Evolutionary conservation across 2,797 vertebrate species (phyloP).

Genomic region (Alosa sapidissima): DNA sequence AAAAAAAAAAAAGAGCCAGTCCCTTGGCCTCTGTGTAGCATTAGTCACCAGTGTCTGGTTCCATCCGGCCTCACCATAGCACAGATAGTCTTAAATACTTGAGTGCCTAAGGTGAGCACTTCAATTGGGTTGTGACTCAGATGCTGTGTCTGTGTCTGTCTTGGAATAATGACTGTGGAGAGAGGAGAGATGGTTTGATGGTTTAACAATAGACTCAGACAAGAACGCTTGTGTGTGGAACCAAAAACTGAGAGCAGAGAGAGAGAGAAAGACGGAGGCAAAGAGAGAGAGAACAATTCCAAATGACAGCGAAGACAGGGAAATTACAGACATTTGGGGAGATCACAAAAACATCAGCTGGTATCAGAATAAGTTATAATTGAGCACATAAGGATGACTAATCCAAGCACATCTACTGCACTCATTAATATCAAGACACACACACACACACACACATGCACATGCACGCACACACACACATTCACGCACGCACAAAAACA

Average conservation of each 20-base stretch:
- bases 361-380: neutral
- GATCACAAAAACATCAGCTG: neutral
- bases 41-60: neutral
- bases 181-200: neutral
- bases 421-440: neutral
- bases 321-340: neutral
- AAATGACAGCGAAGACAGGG: neutral
- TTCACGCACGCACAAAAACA: constrained; percentile 1
- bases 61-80: neutral
- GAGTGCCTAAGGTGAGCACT: neutral
- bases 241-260: neutral
- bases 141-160: neutral
- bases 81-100: neutral
- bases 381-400: neutral
- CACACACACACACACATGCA: neutral
- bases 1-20: neutral
- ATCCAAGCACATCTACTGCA: neutral
- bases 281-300: neutral
- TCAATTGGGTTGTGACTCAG: neutral
- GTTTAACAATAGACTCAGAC: neutral
- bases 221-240: too few relatives aligned
- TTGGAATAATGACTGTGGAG: neutral
- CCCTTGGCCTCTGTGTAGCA: neutral
- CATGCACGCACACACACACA: constrained; percentile 1
- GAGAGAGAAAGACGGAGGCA: neutral